Base-by-base conservation (phyloP, 2,113 vertebrate species). In the Pelmatolapia mariae region DNA sequence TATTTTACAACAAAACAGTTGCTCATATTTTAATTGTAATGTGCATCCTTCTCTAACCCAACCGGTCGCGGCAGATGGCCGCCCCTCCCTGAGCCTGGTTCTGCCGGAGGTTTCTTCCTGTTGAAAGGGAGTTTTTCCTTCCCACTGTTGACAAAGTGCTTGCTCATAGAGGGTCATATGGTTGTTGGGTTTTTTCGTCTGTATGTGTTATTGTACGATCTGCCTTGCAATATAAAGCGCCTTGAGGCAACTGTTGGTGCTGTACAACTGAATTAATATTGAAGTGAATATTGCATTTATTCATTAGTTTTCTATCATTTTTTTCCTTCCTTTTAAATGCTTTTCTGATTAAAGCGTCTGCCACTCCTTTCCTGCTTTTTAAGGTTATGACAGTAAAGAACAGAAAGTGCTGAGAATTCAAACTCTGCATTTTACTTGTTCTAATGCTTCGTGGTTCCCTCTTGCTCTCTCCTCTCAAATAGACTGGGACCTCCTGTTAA, bases 361-460 rank as follows among this genome's bases (percentile, higher is more conserved):
- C 2, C 8, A 26, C 50, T n/a, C 5, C 11, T 11, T 7, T 57
- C 16, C 15, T 53, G 5, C 10, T 52, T 33, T 45, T 31, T 31
- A 31, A 33, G 13, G 26, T n/a, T 12, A 50, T 52, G 26, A 4
- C 7, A 52, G 7, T 52, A 31, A 78, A 78, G 26, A 82, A 82
- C 59, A 52, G 3, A 36, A 80, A 80, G 4, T 22, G 12, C 6
- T 54, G 9, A 84, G 4, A 54, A 54, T 61, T 59, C 36, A 82
- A 19, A 71, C 26, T 50, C 45, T 19, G 73, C 10, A 10, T 83
- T 90, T 50, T 95, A 97, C 96, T 11, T 95, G 93, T 93, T 90
- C 96, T 94, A 7, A 97, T 2, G 84, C 96, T 97, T 68, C 96
- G 91, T 53, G 97, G 97, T 86, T 96, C 95, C 84, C 94, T 95